Evolutionary conservation across 2,888 invertebrate genomes (phyloP), one percentile per base, ranked within the genome.

Genomic region (Flexamia atlantica): DNA sequence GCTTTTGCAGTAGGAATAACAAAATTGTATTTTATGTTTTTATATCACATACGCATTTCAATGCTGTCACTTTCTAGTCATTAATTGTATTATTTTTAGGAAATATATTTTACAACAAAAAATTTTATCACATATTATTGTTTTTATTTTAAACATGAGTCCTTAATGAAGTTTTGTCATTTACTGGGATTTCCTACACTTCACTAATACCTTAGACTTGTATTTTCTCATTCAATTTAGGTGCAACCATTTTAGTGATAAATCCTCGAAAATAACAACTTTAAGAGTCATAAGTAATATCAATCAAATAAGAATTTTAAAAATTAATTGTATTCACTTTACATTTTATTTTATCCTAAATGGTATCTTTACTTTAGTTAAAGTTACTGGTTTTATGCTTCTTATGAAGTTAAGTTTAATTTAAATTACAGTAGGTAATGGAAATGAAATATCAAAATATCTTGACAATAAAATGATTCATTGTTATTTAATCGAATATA

Each of bases 51-150:
- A 46, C 12, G 53, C 53, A 53, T 64, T 64, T 64, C 28, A 17
- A 64, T 64, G 64, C 64, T 64, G 17, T 64, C 30, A 28, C 28
- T 64, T 28, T 64, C 64, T 64, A 64, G 64, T 64, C 64, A 64
- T 64, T 64, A 20, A 28, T 53, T 30, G 28, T 28, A 64, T 28
- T 64, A 2, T 64, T 30, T 64, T 23, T 23, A 20, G 23, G 20
- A 57, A 9, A 36, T 36, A 7, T 36, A 36, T 36, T 36, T 36
- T 36, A 36, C 4, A 36, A 36, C 9, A 36, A 7, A 36, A 36
- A 36, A 4, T 36, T 36, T 36, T 7, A 36, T 7, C 9, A 36
- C 4, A 36, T 9, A 9, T 36, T 7, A 36, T 7, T 36, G 36
- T 36, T 36, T 9, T 36, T 36, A 9, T 9, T 36, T 7, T 36